Evolutionary conservation across 2,797 vertebrate genomes (phyloP).

Genomic region (Corythornis leucogaster): DNA sequence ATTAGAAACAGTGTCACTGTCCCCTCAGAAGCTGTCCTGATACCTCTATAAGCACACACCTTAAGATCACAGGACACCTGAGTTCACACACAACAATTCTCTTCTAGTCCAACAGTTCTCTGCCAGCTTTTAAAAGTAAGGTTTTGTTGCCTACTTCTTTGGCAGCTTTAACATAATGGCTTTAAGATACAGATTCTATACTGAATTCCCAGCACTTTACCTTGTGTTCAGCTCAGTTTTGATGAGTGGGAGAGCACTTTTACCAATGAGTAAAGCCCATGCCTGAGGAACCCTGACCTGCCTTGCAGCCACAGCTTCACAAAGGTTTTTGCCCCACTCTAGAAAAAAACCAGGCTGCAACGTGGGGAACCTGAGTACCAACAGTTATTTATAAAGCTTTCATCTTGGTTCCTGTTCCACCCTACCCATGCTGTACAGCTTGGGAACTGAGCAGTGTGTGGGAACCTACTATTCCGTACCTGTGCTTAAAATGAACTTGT

Average conservation of each 20-base stretch:
- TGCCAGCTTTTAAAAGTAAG: neutral
- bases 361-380: accelerated
- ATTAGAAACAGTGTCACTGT: neutral
- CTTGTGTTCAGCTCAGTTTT: neutral
- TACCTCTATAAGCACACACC: neutral
- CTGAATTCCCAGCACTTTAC: neutral
- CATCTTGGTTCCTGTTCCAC: neutral
- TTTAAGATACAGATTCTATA: neutral
- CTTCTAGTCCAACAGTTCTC: neutral
- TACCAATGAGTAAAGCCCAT: neutral
- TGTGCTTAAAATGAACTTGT: neutral
- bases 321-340: neutral
- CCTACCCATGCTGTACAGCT: neutral
- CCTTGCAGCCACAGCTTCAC: neutral
- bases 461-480: neutral
- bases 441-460: neutral
- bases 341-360: neutral
- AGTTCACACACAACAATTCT: neutral
- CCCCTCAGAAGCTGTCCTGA: neutral
- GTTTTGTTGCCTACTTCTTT: neutral
- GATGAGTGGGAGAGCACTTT: neutral
- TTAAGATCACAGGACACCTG: neutral
- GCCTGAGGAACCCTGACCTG: neutral
- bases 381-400: neutral
- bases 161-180: neutral